These are phyloP conservation scores for Mormyrus proboscirostris DNA, from an alignment of 2,797 vertebrate genomes.

Conservation along the genomic window DNA sequence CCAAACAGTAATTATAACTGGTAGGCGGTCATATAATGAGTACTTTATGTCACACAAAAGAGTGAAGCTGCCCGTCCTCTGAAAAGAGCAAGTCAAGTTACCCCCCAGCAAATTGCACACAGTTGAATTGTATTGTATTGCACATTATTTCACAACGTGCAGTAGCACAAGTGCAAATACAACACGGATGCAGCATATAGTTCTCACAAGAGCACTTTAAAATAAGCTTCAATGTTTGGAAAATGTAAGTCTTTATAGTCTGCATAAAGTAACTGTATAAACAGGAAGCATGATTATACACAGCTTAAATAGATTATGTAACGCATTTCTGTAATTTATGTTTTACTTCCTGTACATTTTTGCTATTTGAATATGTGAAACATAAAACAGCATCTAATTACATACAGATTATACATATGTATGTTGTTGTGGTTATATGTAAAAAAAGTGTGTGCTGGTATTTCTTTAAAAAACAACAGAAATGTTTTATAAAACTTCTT, in stretches of 20 bases:
- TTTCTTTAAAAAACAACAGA: background rate
- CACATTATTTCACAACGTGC: background rate
- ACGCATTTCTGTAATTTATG: background rate
- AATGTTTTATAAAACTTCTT: background rate
- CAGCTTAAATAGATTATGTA: background rate
- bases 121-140: background rate
- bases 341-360: background rate
- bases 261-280: background rate
- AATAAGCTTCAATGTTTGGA: background rate
- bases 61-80: background rate
- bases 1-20: background rate
- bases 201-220: background rate
- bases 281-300: background rate
- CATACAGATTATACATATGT: background rate
- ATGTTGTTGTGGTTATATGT: background rate
- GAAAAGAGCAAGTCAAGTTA: background rate
- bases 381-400: background rate
- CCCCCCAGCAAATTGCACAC: background rate
- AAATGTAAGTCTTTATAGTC: background rate
- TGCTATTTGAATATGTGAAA: background rate
- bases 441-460: background rate
- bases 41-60: background rate
- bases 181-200: background rate
- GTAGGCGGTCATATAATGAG: background rate
- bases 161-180: background rate